phyloP scores from a whole-genome alignment of 2,888 invertebrate genomes.

The Neoaliturus tenellus region DNA sequence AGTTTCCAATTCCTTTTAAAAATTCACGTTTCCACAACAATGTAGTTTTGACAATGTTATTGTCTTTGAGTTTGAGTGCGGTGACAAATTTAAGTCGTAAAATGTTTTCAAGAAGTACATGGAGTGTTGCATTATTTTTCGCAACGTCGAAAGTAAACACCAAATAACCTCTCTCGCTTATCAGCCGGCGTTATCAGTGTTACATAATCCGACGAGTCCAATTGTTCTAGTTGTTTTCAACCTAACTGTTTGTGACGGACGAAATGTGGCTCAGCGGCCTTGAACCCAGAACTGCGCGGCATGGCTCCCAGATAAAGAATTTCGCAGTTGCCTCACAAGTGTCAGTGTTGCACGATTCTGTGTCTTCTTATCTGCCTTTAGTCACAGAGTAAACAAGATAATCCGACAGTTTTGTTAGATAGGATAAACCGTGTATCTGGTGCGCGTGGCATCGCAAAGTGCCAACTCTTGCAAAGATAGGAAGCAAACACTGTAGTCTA shows the following conservation, averaged over 20 bases:
- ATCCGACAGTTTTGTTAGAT: too few relatives aligned
- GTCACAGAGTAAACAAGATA: not conserved
- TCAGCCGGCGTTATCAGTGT: not conserved
- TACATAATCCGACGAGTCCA: not conserved
- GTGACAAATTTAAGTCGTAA: too few relatives aligned
- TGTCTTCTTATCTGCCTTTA: not conserved
- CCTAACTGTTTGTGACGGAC: not conserved
- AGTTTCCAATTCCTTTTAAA: too few relatives aligned
- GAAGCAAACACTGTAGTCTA: too few relatives aligned
- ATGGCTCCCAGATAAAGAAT: not conserved
- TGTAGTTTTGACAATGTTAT: too few relatives aligned
- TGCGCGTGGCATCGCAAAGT: too few relatives aligned
- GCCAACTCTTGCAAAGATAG: too few relatives aligned
- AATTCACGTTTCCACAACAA: too few relatives aligned
- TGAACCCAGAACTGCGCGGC: not conserved
- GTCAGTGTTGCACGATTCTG: not conserved
- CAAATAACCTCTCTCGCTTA: not conserved
- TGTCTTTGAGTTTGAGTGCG: too few relatives aligned
- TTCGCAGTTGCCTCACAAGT: not conserved
- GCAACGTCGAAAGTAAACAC: conserved; percentile 1
- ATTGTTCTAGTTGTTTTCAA: not conserved
- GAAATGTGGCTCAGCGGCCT: not conserved
- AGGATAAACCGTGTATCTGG: too few relatives aligned
- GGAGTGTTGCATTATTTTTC: not conserved
- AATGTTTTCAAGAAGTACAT: too few relatives aligned